Percentiles rank a stretch among this genome's conserved stretches.
Conservation (phyloP, 2,113 vertebrate genomes). For the Oreocharis arfaki region DNA sequence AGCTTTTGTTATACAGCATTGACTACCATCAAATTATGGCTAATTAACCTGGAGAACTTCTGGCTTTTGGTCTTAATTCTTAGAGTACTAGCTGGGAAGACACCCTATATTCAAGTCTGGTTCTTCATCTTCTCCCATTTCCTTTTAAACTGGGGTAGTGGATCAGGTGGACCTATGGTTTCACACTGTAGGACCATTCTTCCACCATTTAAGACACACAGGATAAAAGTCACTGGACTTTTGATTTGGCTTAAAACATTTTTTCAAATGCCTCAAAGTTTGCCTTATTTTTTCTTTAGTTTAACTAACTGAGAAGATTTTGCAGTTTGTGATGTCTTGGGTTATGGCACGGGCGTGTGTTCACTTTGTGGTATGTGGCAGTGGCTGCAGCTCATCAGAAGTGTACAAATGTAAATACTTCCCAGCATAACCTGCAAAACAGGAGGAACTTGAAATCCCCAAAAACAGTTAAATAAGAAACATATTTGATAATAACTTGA, state of each 20-base stretch:
- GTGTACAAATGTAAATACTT: background rate
- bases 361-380: background rate
- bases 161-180: background rate
- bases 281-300: background rate
- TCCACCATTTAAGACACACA: background rate
- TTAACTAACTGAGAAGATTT: background rate
- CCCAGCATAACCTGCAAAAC: background rate
- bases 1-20: background rate
- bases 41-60: background rate
- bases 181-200: background rate
- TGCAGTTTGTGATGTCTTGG: background rate
- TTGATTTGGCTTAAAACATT: background rate
- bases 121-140: background rate
- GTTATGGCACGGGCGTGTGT: fast-evolving
- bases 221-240: background rate
- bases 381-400: background rate
- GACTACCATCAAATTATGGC: background rate
- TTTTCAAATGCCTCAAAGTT: background rate
- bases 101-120: background rate
- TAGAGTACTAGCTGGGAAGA: background rate
- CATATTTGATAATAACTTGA: background rate
- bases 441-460: background rate
- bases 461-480: background rate
- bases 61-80: background rate
- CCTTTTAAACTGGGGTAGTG: background rate